Conservation (phyloP, 2,888 invertebrate genomes). For the Frankliniella fusca region DNA sequence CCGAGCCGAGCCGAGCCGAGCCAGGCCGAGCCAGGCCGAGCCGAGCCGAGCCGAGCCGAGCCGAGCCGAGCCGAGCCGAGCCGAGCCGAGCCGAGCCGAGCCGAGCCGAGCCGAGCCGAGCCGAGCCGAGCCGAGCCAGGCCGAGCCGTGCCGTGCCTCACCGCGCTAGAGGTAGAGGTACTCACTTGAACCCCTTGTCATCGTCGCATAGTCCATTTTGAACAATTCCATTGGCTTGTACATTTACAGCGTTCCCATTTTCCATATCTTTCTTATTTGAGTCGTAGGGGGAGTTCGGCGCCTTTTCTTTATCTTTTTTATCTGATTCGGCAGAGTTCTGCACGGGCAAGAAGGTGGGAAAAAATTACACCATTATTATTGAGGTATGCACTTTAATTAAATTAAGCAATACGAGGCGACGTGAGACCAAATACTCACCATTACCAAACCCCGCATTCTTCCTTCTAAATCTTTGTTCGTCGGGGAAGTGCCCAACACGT, state of each 20-base stretch:
- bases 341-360: conserved; percentile 32
- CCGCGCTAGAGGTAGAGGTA: too few species aligned
- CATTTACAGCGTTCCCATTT: conserved; percentile 52
- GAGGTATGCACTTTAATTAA: too few species aligned
- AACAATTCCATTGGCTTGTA: conserved; percentile 54
- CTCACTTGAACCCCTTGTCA: conserved; percentile 87
- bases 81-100: too few species aligned
- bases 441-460: conserved; percentile 59
- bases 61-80: too few species aligned
- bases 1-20: too few species aligned
- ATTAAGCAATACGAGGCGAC: not conserved
- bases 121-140: too few species aligned
- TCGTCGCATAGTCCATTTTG: conserved; percentile 72
- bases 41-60: too few species aligned
- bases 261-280: conserved; percentile 46
- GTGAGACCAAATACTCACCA: conserved; percentile 43
- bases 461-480: conserved; percentile 71
- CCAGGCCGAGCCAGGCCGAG: too few species aligned
- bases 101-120: too few species aligned
- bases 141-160: too few species aligned
- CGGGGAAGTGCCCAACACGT: conserved; percentile 89
- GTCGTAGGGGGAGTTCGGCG: conserved; percentile 55
- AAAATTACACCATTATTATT: not conserved
- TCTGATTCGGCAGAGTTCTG: conserved; percentile 44
- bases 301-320: conserved; percentile 55